A percentile compares a stretch with the other conserved stretches of the same genome.
phyloP scores from a whole-genome alignment of 2,888 invertebrate genomes.

The Thereva nobilitata region DNA sequence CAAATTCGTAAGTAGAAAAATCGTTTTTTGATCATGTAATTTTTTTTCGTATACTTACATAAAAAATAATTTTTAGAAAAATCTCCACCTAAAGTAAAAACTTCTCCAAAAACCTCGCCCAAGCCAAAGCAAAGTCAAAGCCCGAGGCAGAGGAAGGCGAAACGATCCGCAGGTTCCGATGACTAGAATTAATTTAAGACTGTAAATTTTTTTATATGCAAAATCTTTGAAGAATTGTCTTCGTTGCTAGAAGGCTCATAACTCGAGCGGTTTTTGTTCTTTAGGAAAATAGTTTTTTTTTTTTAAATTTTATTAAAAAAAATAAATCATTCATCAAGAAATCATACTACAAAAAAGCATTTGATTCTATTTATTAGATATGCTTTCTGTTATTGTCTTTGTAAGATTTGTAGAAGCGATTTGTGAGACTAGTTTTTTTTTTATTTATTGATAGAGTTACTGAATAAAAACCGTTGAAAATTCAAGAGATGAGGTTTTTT shows the following conservation, averaged over 20 bases:
- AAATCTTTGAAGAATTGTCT: constrained; percentile 26
- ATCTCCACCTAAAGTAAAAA: constrained; percentile 67
- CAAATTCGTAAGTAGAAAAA: constrained; percentile 73
- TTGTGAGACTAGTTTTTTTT: too few relatives aligned
- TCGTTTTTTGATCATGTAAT: not conserved
- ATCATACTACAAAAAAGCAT: too few relatives aligned
- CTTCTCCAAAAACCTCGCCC: constrained; percentile 63
- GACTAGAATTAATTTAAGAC: constrained; percentile 54
- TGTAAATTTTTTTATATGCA: constrained; percentile 25
- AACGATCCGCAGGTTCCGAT: constrained; percentile 73
- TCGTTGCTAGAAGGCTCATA: constrained; percentile 38
- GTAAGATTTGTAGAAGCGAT: too few relatives aligned
- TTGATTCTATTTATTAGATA: too few relatives aligned
- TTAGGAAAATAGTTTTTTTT: not conserved
- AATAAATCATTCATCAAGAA: too few relatives aligned
- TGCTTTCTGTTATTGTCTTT: too few relatives aligned
- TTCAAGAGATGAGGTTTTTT: too few relatives aligned
- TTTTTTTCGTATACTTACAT: constrained; percentile 7
- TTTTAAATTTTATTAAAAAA: not conserved
- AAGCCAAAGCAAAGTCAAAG: constrained; percentile 66
- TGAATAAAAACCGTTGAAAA: too few relatives aligned
- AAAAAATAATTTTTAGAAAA: constrained; percentile 63
- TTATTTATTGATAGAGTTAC: too few relatives aligned
- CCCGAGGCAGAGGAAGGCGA: constrained; percentile 77
- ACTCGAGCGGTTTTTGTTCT: too few relatives aligned